Evolutionary conservation across 2,797 vertebrate genomes (phyloP), one percentile per base, ranked within the genome.

Genomic region (Leucoraja ocellata): DNA sequence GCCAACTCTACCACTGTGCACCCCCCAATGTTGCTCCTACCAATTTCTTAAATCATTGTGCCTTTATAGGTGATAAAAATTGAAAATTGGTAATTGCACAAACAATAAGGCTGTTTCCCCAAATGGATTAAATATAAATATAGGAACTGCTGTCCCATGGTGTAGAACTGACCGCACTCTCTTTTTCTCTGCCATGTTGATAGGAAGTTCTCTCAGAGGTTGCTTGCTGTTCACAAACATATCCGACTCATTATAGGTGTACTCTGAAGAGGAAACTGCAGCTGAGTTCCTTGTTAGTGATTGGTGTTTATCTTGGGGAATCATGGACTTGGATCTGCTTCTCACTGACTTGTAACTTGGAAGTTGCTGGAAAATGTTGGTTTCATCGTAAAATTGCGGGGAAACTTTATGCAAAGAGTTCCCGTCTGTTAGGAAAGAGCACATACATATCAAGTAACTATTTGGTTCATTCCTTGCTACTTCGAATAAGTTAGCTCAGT

Each of bases 141-240:
- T 10, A 73, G 54, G 21, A 5, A 92, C 3, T 14, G 32, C 90
- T 76, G 90, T 25, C 71, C 71, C 46, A 92, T 54, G 61, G 16
- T n/a, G 3, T 32, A 68, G 76, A 28, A 91, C 95, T 91, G 93
- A 97, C 97, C 96, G 95, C 94, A 94, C 39, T 0, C 58, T 93
- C 93, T 95, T 96, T 95, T 97, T 97, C n/a, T 93, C 95, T 93
- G 96, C 95, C 93, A 97, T 94, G 79, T 94, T 95, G 77, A 95
- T 46, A 23, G 95, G 83, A 91, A 96, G 93, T 93, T 94, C 94
- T 93, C 93, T 95, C 93, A 96, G 95, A 0, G 96, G 95, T 94
- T 94, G 94, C 4, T 74, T 93, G 0, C 58, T 0, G 23, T 78
- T 46, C 63, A n/a, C 28, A 36, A 36, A 13, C 61, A 93, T 93